These are phyloP conservation scores for Furcula furcula DNA, from an alignment of 2,888 invertebrate species.

Conservation along the genomic window DNA sequence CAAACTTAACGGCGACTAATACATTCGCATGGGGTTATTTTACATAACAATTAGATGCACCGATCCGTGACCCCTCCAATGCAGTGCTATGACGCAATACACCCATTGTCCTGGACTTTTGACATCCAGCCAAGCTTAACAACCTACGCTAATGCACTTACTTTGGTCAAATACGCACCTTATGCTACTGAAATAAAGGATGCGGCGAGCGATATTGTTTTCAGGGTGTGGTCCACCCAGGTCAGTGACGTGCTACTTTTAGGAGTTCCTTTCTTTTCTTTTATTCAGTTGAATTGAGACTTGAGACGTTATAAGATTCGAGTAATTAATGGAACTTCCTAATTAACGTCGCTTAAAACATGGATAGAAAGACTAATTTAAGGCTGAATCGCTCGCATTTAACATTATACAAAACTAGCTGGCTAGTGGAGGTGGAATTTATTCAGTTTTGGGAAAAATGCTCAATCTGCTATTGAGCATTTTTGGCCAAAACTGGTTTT, in stretches of 20 bases:
- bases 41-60: constrained; percentile 44
- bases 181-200: constrained; percentile 13
- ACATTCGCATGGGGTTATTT: constrained; percentile 22
- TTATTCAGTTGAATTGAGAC: constrained; percentile 1
- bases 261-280: constrained; percentile 16
- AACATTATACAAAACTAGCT: too few species aligned
- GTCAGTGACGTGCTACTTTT: constrained; percentile 39
- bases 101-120: constrained; percentile 53
- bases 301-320: not conserved
- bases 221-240: constrained; percentile 22
- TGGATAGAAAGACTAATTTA: too few species aligned
- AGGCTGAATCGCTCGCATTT: too few species aligned
- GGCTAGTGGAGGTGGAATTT: too few species aligned
- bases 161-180: constrained; percentile 19
- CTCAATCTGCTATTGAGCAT: too few species aligned
- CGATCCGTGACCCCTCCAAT: constrained; percentile 45
- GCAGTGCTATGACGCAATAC: constrained; percentile 43
- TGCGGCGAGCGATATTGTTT: constrained; percentile 7
- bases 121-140: constrained; percentile 56
- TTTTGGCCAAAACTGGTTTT: too few species aligned
- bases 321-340: constrained; percentile 1
- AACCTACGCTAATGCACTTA: constrained; percentile 9
- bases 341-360: constrained; percentile 3
- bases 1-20: too few species aligned
- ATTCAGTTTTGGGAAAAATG: too few species aligned